Conservation (phyloP, 2,113 vertebrate species). For the Elachura formosa region DNA sequence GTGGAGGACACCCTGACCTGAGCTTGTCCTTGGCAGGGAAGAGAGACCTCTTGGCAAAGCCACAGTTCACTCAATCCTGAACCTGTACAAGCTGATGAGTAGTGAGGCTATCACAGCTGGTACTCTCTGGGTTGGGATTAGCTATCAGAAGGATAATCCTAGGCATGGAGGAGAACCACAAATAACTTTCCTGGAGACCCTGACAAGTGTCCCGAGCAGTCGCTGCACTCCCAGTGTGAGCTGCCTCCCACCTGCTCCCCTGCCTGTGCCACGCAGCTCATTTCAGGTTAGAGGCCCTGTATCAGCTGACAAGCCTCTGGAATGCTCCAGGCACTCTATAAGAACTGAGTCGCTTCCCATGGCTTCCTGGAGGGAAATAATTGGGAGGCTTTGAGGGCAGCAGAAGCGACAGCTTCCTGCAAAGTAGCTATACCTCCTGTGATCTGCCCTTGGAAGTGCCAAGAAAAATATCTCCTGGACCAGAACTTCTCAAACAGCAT, state of each 20-base stretch:
- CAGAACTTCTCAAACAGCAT: background rate
- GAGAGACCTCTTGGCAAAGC: background rate
- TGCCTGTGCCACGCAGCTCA: background rate
- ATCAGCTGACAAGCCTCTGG: background rate
- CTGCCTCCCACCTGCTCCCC: background rate
- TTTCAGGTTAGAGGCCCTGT: background rate
- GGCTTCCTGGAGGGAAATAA: background rate
- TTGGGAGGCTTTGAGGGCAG: accelerated
- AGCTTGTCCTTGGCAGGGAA: background rate
- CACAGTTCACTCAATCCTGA: background rate
- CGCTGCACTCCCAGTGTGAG: accelerated
- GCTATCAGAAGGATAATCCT: background rate
- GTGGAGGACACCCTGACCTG: background rate
- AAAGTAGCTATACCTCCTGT: accelerated
- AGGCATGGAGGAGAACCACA: background rate
- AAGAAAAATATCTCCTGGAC: background rate
- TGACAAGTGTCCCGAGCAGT: accelerated
- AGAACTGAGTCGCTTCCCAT: accelerated
- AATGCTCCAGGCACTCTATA: background rate
- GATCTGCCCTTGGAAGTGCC: background rate
- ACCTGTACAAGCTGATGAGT: background rate
- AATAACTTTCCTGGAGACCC: background rate
- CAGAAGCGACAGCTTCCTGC: background rate
- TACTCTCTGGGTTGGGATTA: background rate
- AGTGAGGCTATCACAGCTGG: background rate